Conservation (phyloP, 2,888 invertebrate species). For the Selenia dentaria region DNA sequence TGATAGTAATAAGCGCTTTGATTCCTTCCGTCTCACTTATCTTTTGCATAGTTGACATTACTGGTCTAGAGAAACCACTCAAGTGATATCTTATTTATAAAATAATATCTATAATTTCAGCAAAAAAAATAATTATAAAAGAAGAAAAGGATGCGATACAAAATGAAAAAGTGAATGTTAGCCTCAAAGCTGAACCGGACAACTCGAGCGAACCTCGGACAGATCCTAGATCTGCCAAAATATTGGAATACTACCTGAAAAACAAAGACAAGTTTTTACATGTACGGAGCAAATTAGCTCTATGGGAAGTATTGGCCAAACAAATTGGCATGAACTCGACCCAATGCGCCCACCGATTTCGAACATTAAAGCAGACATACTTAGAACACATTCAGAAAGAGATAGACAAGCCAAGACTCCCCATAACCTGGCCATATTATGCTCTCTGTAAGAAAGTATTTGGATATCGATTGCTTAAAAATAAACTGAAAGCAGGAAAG, state of each 20-base stretch:
- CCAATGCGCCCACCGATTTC: conserved; percentile 69
- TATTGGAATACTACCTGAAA: conserved; percentile 69
- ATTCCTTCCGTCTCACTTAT: too few relatives aligned
- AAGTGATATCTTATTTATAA: too few relatives aligned
- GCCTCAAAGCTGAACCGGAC: conserved; percentile 43
- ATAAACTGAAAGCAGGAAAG: conserved; percentile 60
- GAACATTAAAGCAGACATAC: conserved; percentile 70
- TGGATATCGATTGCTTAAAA: conserved; percentile 67
- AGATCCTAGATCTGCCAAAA: conserved; percentile 65
- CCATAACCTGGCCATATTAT: conserved; percentile 74
- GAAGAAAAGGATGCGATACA: conserved; percentile 39
- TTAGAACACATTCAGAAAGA: conserved; percentile 65
- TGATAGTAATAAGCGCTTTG: too few relatives aligned
- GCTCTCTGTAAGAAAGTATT: conserved; percentile 73
- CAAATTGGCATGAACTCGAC: conserved; percentile 60
- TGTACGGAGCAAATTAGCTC: conserved; percentile 50
- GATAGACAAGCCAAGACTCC: conserved; percentile 68
- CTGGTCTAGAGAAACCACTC: too few relatives aligned
- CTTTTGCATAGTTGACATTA: too few relatives aligned
- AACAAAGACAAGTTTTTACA: conserved; percentile 64
- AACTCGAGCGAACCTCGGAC: conserved; percentile 32
- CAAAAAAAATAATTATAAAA: conserved; percentile 57
- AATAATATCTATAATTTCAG: conserved; percentile 48
- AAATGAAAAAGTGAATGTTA: conserved; percentile 29
- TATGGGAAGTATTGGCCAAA: conserved; percentile 62